These are phyloP conservation scores for Tachysurus vachellii DNA, from an alignment of 2,113 vertebrate species.

Conservation along the genomic window DNA sequence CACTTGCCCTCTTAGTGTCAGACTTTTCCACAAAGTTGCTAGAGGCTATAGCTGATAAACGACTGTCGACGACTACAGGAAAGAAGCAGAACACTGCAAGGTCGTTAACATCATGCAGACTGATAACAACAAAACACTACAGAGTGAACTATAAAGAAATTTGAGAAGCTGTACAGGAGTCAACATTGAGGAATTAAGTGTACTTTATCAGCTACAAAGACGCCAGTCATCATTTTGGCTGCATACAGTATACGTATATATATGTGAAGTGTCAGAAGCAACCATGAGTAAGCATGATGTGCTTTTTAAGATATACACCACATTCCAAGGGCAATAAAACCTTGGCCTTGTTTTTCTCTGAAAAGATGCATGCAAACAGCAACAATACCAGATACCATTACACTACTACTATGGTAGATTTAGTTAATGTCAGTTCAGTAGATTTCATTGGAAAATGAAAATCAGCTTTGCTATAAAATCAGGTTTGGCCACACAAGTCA, in stretches of 20 bases:
- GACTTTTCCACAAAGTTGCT: slow-evolving; percentile 14
- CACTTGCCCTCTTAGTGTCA: slow-evolving; percentile 23
- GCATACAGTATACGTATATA: too few species aligned
- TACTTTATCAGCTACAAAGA: neutral
- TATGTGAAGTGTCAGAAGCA: neutral
- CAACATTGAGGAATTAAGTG: neutral
- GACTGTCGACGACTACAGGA: neutral
- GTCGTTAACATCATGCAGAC: neutral
- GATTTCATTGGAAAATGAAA: neutral
- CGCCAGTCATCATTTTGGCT: neutral
- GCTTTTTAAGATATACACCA: neutral
- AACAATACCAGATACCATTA: neutral
- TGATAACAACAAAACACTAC: slow-evolving; percentile 20
- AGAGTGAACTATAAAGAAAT: neutral
- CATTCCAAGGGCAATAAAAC: neutral
- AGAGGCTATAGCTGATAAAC: neutral
- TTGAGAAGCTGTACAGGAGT: neutral
- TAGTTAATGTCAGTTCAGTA: neutral
- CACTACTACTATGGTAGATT: neutral
- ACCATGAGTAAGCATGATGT: neutral
- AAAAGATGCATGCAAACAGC: neutral
- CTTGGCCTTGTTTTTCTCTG: neutral
- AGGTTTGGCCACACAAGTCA: neutral
- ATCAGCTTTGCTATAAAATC: neutral
- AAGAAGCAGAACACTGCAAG: neutral